Evolutionary conservation across 2,888 invertebrate species (phyloP), one percentile per base, ranked within the genome.

Genomic region (Cheilosia soror): DNA sequence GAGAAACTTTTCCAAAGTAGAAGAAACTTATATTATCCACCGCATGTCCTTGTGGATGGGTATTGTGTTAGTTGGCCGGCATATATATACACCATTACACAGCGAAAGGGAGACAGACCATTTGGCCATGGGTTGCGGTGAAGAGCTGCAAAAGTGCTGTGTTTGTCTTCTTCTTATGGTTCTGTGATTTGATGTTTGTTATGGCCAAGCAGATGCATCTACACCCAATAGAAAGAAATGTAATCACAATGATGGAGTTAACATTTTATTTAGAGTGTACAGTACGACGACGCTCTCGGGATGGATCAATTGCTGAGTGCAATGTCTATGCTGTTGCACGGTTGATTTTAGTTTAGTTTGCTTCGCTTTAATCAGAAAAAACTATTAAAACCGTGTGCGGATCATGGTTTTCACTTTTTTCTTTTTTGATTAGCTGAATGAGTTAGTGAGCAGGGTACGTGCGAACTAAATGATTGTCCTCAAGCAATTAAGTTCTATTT

Each of bases 301-400:
- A 81, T 60, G 51, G 69, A 81, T 82, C 76, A 82, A 82, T 82
- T 82, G 76, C 68, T 47, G 80, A 47, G 55, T 80, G 75, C 75
- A 75, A 31, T 75, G 73, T 49, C 20, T 83, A n/a, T 83, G 79
- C 44, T 72, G 68, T 37, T 71, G 79, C 84, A 84, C 84, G 84
- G 75, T 55, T 65, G 40, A 33, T 47, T 66, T 31, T 47, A 79
- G 72, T 37, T 9, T 33, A 20, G 20, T 76, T 80, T 80, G 79
- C 80, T 85, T 79, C 84, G 63, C 44, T 85, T 80, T 72, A 81
- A 85, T 81, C 85, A 77, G 72, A 76, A 72, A 79, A 80, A 77
- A 72, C 71, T 3, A 81, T 72, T 76, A 84, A 80, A 84, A 75
- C 63, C 31, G 49, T 78, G 72, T 63, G 44, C 68, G 60, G 42